Conservation (phyloP, 2,113 vertebrate genomes). For the Caranx melampygus region DNA sequence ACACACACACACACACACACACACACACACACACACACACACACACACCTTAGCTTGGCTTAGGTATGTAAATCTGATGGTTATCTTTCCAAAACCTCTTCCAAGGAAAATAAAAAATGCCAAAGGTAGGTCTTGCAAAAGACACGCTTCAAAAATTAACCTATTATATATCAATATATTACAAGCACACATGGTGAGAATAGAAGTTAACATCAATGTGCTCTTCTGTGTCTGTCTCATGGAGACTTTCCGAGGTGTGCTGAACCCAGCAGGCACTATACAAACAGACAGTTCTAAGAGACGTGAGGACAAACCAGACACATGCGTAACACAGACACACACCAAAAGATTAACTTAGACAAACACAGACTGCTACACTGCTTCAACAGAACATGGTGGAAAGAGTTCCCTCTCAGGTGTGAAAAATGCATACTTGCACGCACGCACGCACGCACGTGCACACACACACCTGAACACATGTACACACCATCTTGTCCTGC, state of each 20-base stretch:
- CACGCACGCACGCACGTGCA: neutral
- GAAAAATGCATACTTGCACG: slow-evolving; percentile 25
- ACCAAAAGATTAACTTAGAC: slow-evolving; percentile 16
- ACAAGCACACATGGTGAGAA: neutral
- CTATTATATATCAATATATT: neutral
- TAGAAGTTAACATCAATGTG: neutral
- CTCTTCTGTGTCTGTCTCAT: slow-evolving; percentile 41
- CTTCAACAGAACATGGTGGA: slow-evolving; percentile 25
- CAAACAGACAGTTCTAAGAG: slow-evolving; percentile 44
- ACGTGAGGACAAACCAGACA: slow-evolving; percentile 30
- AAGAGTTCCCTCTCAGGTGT: slow-evolving; percentile 12
- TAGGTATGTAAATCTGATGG: slow-evolving; percentile 41
- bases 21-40: neutral
- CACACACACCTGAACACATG: neutral
- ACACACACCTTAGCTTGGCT: slow-evolving; percentile 4
- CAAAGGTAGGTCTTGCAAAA: neutral
- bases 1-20: slow-evolving; percentile 9
- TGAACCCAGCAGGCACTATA: slow-evolving; percentile 51
- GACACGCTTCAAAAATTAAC: neutral
- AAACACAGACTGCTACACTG: slow-evolving; percentile 49
- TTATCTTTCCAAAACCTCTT: slow-evolving; percentile 28
- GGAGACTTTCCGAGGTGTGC: slow-evolving; percentile 30
- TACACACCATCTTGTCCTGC: neutral
- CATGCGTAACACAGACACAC: neutral
- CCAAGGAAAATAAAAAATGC: slow-evolving; percentile 26